Conservation (phyloP, 2,888 invertebrate species). For the Phaedon cochleariae region DNA sequence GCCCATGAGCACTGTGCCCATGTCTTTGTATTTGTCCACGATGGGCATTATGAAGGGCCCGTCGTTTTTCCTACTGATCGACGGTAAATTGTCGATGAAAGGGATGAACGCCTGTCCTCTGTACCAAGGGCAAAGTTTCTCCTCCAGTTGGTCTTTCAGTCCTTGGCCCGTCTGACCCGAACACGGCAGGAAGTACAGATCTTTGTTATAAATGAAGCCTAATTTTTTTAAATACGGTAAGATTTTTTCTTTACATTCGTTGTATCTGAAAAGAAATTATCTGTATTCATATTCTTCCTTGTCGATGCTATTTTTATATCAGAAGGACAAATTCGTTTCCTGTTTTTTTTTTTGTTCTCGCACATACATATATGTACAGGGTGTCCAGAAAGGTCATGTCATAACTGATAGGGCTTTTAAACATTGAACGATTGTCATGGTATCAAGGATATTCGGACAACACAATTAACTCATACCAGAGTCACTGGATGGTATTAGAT, state of each 20-base stretch:
- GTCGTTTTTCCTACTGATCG: slow-evolving; percentile 88
- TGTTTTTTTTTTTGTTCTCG: too few species aligned
- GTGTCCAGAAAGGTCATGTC: too few species aligned
- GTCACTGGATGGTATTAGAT: too few species aligned
- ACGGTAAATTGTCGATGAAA: slow-evolving; percentile 93
- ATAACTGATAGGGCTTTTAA: too few species aligned
- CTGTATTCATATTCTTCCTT: too few species aligned
- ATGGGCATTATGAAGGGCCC: slow-evolving; percentile 98
- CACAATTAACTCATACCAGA: too few species aligned
- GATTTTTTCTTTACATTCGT: slow-evolving; percentile 98
- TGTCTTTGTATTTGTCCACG: slow-evolving; percentile 99
- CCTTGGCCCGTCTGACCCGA: slow-evolving; percentile 97
- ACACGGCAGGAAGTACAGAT: slow-evolving; percentile 97
- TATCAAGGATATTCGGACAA: too few species aligned
- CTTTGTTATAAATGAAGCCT: slow-evolving; percentile 97
- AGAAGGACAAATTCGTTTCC: too few species aligned
- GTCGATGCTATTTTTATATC: too few species aligned
- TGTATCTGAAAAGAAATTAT: slow-evolving; percentile 68
- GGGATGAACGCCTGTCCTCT: slow-evolving; percentile 94
- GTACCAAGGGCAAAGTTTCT: slow-evolving; percentile 60
- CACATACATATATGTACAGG: too few species aligned
- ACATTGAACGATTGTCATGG: too few species aligned
- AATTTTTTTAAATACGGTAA: slow-evolving; percentile 97
- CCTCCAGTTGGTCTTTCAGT: slow-evolving; percentile 76
- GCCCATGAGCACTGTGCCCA: slow-evolving; percentile 99